Evolutionary conservation across 2,797 vertebrate species (phyloP).

Genomic region (Chelon auratus): DNA sequence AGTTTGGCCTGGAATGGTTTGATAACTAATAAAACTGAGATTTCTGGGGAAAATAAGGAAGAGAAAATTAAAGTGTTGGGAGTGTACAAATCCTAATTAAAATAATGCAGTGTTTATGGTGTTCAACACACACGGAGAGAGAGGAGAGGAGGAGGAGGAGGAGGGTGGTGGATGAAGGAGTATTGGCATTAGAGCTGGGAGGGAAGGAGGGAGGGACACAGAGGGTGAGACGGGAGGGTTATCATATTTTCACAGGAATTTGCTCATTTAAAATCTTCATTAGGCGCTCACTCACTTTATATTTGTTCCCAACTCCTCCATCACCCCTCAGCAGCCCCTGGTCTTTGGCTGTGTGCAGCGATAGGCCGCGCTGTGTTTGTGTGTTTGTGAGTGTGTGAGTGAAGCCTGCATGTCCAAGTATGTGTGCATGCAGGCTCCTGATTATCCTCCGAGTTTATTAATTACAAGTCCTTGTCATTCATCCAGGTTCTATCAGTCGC

Average conservation of each 20-base stretch:
- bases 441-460: constrained; percentile 69
- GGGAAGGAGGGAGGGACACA: constrained; percentile 19
- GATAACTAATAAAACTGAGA: constrained; percentile 71
- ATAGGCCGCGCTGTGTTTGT: constrained; percentile 41
- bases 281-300: constrained; percentile 57
- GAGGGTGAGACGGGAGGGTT: constrained; percentile 47
- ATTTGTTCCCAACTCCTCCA: constrained; percentile 60
- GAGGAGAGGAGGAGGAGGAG: background rate
- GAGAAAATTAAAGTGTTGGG: constrained; percentile 66
- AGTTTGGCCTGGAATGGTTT: constrained; percentile 66
- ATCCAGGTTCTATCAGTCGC: constrained; percentile 61
- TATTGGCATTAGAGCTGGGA: constrained; percentile 43
- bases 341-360: constrained; percentile 46
- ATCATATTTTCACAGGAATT: constrained; percentile 74
- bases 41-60: constrained; percentile 62
- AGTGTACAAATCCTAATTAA: constrained; percentile 70
- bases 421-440: constrained; percentile 37
- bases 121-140: constrained; percentile 38
- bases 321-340: constrained; percentile 52
- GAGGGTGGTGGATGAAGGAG: constrained; percentile 35
- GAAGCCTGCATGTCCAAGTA: constrained; percentile 45
- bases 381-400: constrained; percentile 12
- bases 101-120: constrained; percentile 58
- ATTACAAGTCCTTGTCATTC: constrained; percentile 68
- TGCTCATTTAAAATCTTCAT: constrained; percentile 75